Base-by-base conservation (phyloP, 1,140 invertebrate genomes). In the Zaprionus tsacasi region DNA sequence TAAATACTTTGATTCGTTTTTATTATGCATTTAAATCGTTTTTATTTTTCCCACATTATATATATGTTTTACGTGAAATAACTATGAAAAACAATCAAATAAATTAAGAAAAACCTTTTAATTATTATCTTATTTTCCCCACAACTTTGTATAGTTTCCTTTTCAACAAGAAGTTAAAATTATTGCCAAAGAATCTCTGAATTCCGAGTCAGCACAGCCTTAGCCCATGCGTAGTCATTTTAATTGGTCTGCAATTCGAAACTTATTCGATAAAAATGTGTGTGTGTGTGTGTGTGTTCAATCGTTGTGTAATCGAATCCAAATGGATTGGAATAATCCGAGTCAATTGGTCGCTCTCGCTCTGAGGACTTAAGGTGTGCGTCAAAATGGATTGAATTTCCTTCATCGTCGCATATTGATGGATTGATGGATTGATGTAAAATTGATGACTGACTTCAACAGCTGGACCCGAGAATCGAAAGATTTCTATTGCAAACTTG, bases 371-470 rank as follows among this genome's bases (percentile, higher is more conserved):
- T 54, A 40, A 59, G 64, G 48, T 72, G 70, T 54, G 27, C 35
- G 13, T 27, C 36, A 43, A 35, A 70, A 57, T 63, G 52, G 66
- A 61, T 69, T 56, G 60, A n/a, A 45, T 17, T 17, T 21, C 17
- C 15, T 52, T 55, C 21, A 21, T 21, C 21, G 21, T 21, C 27
- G 6, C 4, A 11, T 13, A 54, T 56, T 68, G 65, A 63, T 74
- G 71, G 65, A 72, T 73, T 73, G 70, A 73, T 73, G 70, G 65
- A 72, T 73, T 73, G 70, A 73, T 73, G 70, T 57, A 45, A 61
- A 70, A 74, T 74, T 74, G 67, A 70, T 74, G 71, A 70, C 40
- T 35, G 71, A 58, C 66, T 63, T 70, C 52, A 74, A 74, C 71
- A 74, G 71, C 66, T 74, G 71, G 57, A 61, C 25, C 6, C 27